Base-by-base conservation (phyloP, 1,140 invertebrate species). In the Lasioglossum albipes region DNA sequence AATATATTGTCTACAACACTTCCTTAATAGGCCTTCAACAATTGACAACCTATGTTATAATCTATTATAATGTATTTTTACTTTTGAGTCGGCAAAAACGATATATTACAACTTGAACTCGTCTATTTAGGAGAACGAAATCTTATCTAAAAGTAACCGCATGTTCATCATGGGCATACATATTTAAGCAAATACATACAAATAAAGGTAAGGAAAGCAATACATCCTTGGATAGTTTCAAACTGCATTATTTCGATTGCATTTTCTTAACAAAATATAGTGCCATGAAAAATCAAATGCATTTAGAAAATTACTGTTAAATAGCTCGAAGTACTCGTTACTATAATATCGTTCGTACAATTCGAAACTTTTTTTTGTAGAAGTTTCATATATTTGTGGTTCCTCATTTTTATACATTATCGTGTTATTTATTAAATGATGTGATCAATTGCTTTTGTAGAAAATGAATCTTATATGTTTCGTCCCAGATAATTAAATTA, bases 1-100 rank as follows among this genome's bases (percentile, higher is more conserved):
- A 81, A 64, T 79, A 82, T 84, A 84, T 82, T 86, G 83, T 86
- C 79, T 86, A 86, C 65, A 66, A 87, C 76, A 79, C 49, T 82
- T 82, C 57, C 45, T 78, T 64, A 68, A 74, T 87, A 87, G 86
- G 86, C 86, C 85, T 84, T 84, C 36, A 72, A 84, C 82, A 87
- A 87, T 87, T 86, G 78, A 81, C 74, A 80, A 61, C 73, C 73
- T 81, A 86, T 75, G 64, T 64, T 65, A 62, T 49, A 7, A 7
- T 64, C 69, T 75, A 49, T 83, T 76, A 62, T 31, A 86, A 85
- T 73, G 18, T 79, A 59, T 2, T 71, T 59, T 78, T 54, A 42
- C 52, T 78, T 77, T 49, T 45, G 61, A 71, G n/a, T 79, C 31
- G 70, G 79, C 59, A 77, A 70, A 73, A 85, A 18, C 7, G 6